phyloP scores from a whole-genome alignment of 2,113 vertebrate species.

The Embiotoca jacksoni region DNA sequence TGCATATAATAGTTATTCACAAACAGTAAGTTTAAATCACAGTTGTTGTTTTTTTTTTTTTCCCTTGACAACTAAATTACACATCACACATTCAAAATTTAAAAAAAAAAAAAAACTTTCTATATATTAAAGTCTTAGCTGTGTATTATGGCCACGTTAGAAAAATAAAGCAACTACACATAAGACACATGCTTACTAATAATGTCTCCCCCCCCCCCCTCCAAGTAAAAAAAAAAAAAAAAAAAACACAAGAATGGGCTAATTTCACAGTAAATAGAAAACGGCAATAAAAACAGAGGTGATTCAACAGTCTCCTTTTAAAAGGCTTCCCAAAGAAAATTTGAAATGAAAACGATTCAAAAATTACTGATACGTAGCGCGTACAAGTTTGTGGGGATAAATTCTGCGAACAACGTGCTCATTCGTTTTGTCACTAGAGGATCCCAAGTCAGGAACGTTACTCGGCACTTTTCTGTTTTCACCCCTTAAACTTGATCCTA shows the following conservation, averaged over 20 bases:
- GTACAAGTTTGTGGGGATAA: background rate
- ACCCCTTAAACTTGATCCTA: background rate
- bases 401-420: slow-evolving; percentile 21
- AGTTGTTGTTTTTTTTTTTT: slow-evolving; percentile 38
- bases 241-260: slow-evolving; percentile 56
- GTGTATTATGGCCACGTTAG: slow-evolving; percentile 69
- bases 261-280: slow-evolving; percentile 76
- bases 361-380: slow-evolving; percentile 32
- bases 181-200: slow-evolving; percentile 70
- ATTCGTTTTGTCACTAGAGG: background rate
- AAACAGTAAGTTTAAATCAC: slow-evolving; percentile 53
- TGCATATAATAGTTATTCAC: slow-evolving; percentile 78
- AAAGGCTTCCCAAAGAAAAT: background rate
- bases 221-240: slow-evolving; percentile 63
- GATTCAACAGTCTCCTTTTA: slow-evolving; percentile 18
- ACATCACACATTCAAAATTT: slow-evolving; percentile 69
- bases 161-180: slow-evolving; percentile 78
- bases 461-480: too few relatives aligned
- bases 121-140: slow-evolving; percentile 72
- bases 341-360: too few relatives aligned
- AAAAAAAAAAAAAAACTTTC: slow-evolving; percentile 23
- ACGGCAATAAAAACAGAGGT: slow-evolving; percentile 57
- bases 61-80: slow-evolving; percentile 57
- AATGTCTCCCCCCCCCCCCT: slow-evolving; percentile 56
- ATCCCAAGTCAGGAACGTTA: background rate